Evolutionary conservation across 92 coral and sea anemone species (phyloP).

Genomic region (Actinostola sp.): DNA sequence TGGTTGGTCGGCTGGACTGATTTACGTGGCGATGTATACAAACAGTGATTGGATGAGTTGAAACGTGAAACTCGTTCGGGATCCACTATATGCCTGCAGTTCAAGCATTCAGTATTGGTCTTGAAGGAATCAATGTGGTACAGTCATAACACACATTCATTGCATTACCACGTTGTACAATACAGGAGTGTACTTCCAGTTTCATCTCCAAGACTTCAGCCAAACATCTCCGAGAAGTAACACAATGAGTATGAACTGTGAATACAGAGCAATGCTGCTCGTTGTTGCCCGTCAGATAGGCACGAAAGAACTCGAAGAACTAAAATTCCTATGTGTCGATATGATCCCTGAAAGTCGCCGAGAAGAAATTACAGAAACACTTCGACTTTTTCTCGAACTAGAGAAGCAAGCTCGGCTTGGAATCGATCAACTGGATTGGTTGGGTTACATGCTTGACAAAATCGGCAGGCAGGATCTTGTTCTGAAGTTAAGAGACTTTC

Average conservation of each 20-base stretch:
- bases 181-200: too few species aligned
- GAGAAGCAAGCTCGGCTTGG: conserved; percentile 27
- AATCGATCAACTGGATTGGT: conserved; percentile 26
- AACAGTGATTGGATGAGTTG: too few species aligned
- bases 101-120: too few species aligned
- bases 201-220: too few species aligned
- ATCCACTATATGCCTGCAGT: too few species aligned
- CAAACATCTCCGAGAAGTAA: too few species aligned
- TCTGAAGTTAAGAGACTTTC: conserved; percentile 23
- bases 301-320: conserved; percentile 15
- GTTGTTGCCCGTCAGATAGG: conserved; percentile 30
- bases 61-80: too few species aligned
- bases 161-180: too few species aligned
- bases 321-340: conserved; percentile 47
- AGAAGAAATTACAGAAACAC: conserved; percentile 15
- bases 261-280: conserved; percentile 35
- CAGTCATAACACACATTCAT: too few species aligned
- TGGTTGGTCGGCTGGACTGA: too few species aligned
- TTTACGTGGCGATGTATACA: too few species aligned
- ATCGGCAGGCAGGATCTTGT: conserved; percentile 24
- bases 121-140: too few species aligned
- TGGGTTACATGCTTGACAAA: conserved; percentile 20
- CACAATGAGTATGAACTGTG: conserved; percentile 10
- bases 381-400: conserved; percentile 45
- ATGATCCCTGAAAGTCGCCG: conserved; percentile 25